Conservation (phyloP, 1,140 invertebrate species). For the Bombus soroeensis region DNA sequence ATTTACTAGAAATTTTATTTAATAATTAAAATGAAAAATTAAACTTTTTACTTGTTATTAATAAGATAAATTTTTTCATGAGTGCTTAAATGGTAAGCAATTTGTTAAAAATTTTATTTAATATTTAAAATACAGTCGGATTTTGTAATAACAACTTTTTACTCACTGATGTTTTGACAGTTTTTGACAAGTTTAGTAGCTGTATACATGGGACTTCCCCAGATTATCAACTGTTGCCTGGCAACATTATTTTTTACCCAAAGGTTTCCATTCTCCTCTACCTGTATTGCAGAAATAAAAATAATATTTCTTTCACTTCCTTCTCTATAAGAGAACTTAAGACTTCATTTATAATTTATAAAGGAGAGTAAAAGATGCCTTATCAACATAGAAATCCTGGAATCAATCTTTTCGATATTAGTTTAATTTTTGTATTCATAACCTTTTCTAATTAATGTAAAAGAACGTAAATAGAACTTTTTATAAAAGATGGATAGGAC, state of each 20-base stretch:
- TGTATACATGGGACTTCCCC: too few relatives aligned
- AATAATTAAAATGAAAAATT: too few relatives aligned
- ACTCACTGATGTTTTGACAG: not conserved
- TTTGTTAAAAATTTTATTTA: not conserved
- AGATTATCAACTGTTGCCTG: too few relatives aligned
- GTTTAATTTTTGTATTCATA: too few relatives aligned
- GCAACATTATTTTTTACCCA: not conserved
- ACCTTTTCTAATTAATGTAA: too few relatives aligned
- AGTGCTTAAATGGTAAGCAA: not conserved
- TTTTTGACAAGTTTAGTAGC: not conserved
- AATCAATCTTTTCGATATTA: not conserved
- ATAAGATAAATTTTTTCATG: too few relatives aligned
- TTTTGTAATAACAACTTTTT: not conserved
- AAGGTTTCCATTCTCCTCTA: not conserved
- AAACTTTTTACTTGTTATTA: too few relatives aligned
- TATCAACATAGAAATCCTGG: not conserved
- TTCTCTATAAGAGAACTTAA: not conserved
- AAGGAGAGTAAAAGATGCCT: not conserved
- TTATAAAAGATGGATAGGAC: too few relatives aligned
- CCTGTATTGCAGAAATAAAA: not conserved
- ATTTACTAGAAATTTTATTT: not conserved
- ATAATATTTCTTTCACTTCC: not conserved
- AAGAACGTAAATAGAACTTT: too few relatives aligned
- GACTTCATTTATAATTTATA: too few relatives aligned
- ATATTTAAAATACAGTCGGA: not conserved